phyloP scores from a whole-genome alignment of 2,113 vertebrate species.

The Corydoras maculifer region DNA sequence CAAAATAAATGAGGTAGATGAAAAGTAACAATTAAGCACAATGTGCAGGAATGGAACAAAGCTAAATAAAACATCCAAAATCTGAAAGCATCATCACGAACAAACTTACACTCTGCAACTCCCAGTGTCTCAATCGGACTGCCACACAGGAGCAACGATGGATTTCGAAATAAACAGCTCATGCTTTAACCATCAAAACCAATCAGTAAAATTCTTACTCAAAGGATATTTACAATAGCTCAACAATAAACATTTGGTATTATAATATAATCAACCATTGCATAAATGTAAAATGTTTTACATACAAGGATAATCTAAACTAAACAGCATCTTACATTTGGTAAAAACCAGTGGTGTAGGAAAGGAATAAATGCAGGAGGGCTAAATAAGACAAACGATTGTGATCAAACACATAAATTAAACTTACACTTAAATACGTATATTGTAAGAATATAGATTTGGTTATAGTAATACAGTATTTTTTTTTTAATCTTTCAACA shows the following conservation, averaged over 20 bases:
- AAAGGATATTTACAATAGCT: slow-evolving; percentile 37
- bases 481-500: slow-evolving; percentile 33
- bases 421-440: slow-evolving; percentile 43
- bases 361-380: background rate
- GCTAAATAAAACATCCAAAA: slow-evolving; percentile 19
- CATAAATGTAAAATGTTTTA: background rate
- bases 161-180: slow-evolving; percentile 11
- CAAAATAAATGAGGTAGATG: slow-evolving; percentile 38
- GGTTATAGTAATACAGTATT: slow-evolving; percentile 46
- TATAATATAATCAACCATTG: slow-evolving; percentile 33
- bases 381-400: slow-evolving; percentile 20
- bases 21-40: slow-evolving; percentile 31
- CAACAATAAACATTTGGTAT: slow-evolving; percentile 30
- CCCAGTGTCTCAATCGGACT: slow-evolving; percentile 6
- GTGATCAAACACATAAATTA: slow-evolving; percentile 42
- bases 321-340: slow-evolving; percentile 12
- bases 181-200: slow-evolving; percentile 32
- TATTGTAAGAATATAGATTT: slow-evolving; percentile 47
- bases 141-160: slow-evolving; percentile 1
- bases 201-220: slow-evolving; percentile 19
- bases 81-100: slow-evolving; percentile 16
- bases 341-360: no score
- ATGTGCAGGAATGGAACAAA: slow-evolving; percentile 21
- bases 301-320: background rate
- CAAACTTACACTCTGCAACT: slow-evolving; percentile 14